Evolutionary conservation across 2,113 vertebrate genomes (phyloP).

Genomic region (Capricornis sumatraensis): DNA sequence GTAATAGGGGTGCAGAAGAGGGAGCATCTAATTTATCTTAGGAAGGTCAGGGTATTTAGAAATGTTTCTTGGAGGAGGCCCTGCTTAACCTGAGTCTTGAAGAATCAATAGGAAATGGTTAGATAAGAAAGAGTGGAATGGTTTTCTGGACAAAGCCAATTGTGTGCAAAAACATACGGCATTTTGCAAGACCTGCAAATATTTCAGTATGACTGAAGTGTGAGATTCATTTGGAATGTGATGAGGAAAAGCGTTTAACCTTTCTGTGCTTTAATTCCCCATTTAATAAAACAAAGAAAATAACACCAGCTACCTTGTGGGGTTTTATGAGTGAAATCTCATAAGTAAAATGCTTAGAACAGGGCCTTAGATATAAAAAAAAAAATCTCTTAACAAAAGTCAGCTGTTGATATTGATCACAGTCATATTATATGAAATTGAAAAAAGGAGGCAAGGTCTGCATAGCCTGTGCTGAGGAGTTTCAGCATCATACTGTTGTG

Average conservation of each 20-base stretch:
- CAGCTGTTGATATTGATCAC: neutral
- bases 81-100: neutral
- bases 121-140: neutral
- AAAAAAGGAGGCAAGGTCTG: neutral
- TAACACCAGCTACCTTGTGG: neutral
- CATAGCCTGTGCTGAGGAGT: neutral
- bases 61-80: neutral
- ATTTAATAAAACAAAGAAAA: neutral
- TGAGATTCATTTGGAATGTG: neutral
- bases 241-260: neutral
- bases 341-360: neutral
- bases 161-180: neutral
- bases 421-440: neutral
- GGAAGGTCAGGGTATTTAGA: neutral
- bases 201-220: neutral
- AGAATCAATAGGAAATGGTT: neutral
- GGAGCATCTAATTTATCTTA: neutral
- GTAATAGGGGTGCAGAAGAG: neutral
- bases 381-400: neutral
- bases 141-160: neutral
- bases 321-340: neutral
- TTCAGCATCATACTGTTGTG: neutral
- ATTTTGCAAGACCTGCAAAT: neutral
- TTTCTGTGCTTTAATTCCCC: neutral
- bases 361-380: neutral